Conservation (phyloP, 1,140 invertebrate species). For the Chelonus insularis region DNA sequence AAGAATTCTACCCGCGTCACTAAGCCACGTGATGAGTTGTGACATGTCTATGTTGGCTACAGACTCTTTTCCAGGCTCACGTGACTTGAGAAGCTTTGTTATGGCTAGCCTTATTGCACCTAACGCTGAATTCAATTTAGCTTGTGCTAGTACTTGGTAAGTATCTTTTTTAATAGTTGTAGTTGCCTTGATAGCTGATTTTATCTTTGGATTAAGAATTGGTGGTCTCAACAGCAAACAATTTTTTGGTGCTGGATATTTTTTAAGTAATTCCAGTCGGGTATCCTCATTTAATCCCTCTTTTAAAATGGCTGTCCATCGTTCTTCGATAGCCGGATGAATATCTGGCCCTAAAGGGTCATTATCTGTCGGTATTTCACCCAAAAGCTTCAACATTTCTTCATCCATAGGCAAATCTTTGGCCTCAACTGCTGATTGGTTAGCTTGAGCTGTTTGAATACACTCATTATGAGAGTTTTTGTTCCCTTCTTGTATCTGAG, state of each 20-base stretch:
- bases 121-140: slow-evolving; percentile 8
- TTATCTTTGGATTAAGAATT: slow-evolving; percentile 14
- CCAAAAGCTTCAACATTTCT: neutral
- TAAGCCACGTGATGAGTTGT: neutral
- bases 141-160: slow-evolving; percentile 10
- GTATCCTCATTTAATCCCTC: slow-evolving; percentile 4
- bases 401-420: too few relatives aligned
- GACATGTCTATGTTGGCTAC: neutral
- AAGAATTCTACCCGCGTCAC: slow-evolving; percentile 19
- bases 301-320: slow-evolving; percentile 4
- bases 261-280: slow-evolving; percentile 8
- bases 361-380: neutral
- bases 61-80: neutral
- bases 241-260: slow-evolving; percentile 10
- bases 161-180: slow-evolving; percentile 18
- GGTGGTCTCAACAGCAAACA: slow-evolving; percentile 13
- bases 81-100: neutral
- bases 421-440: too few relatives aligned
- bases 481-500: too few relatives aligned
- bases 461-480: too few relatives aligned
- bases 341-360: neutral
- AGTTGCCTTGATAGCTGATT: slow-evolving; percentile 2
- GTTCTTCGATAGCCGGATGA: neutral
- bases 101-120: neutral
- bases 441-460: too few relatives aligned